Conservation (phyloP, 2,113 vertebrate genomes). For the Zootoca vivipara region DNA sequence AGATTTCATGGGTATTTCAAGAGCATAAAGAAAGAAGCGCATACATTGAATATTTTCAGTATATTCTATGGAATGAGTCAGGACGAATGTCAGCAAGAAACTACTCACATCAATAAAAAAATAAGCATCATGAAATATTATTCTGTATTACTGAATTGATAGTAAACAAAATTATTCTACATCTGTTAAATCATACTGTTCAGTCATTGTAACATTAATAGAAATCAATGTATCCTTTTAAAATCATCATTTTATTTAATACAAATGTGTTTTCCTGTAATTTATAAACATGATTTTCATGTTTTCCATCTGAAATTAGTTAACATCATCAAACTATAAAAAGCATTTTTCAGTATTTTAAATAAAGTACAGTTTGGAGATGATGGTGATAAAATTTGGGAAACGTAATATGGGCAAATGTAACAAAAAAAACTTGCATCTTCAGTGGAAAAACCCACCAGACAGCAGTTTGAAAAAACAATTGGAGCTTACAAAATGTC, state of each 20-base stretch:
- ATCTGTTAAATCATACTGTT: neutral
- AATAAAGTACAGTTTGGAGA: neutral
- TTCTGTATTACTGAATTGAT: neutral
- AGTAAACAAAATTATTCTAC: neutral
- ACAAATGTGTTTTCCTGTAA: conserved; percentile 40
- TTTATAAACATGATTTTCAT: conserved; percentile 31
- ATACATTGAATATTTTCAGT: neutral
- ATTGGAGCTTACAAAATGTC: neutral
- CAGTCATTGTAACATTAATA: neutral
- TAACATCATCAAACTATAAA: conserved; percentile 21
- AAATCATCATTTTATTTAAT: conserved; percentile 30
- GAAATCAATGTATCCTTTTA: neutral
- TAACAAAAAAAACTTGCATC: conserved; percentile 15
- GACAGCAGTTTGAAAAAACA: neutral
- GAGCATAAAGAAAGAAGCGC: neutral
- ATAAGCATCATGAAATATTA: neutral
- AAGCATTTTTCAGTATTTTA: neutral
- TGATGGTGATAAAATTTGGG: neutral
- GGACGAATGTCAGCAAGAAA: neutral
- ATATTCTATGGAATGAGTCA: neutral
- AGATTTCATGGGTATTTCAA: neutral
- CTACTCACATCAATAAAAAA: neutral
- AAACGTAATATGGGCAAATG: neutral
- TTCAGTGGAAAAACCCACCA: neutral
- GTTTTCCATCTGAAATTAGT: conserved; percentile 19